phyloP scores from a whole-genome alignment of 2,888 invertebrate species.

The Lasiommata megera region DNA sequence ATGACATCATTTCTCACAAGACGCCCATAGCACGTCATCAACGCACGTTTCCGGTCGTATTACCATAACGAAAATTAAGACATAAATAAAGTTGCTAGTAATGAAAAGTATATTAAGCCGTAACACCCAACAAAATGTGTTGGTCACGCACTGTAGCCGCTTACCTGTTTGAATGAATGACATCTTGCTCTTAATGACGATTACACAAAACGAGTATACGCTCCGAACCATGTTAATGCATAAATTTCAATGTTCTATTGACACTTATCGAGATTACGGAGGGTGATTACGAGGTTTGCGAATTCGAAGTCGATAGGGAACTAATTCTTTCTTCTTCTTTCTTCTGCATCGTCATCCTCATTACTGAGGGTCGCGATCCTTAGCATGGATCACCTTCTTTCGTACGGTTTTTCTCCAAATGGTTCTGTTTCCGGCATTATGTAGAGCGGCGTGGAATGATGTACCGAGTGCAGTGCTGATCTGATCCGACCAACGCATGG shows the following conservation, averaged over 20 bases:
- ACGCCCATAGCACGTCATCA: constrained; percentile 49
- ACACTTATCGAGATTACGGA: no score
- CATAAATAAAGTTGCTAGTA: constrained; percentile 65
- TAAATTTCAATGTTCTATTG: constrained; percentile 42
- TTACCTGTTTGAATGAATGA: constrained; percentile 53
- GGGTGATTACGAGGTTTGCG: no score
- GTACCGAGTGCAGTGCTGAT: no score
- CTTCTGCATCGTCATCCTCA: no score
- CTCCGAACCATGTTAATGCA: constrained; percentile 55
- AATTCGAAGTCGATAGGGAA: no score
- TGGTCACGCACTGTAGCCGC: constrained; percentile 63
- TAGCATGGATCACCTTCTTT: no score
- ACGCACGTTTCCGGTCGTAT: constrained; percentile 55
- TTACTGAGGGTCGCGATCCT: no score
- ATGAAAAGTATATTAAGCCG: constrained; percentile 56
- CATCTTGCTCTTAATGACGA: constrained; percentile 45
- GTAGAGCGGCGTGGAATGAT: no score
- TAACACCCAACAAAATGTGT: constrained; percentile 63
- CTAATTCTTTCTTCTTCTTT: no score
- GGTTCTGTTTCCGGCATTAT: no score
- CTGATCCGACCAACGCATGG: no score
- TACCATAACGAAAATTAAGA: constrained; percentile 70
- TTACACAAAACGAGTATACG: constrained; percentile 12
- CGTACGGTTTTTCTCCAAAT: no score
- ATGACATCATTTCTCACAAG: constrained; percentile 53